Base-by-base conservation (phyloP, 2,113 vertebrate species). In the Apteryx mantelli region DNA sequence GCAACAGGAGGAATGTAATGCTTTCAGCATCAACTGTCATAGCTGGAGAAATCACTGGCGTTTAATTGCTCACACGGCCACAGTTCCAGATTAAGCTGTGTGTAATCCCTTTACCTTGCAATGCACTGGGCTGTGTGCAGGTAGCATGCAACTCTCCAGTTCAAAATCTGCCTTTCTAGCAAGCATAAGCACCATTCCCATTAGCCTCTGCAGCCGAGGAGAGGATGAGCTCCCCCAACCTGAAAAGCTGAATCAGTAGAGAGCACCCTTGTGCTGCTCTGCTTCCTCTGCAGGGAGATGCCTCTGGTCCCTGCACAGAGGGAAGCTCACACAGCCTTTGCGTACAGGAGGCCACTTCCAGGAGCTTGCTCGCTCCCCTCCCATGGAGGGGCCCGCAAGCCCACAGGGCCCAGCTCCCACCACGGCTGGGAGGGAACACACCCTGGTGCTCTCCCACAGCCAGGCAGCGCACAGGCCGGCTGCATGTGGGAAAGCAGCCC, bases 381-480 rank as follows among this genome's bases (percentile, higher is more conserved):
- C 68, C 71, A 63, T 12, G n/a, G 76, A 32, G 58, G 9, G 63
- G 50, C 65, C 76, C 14, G 1, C 17, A 21, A 48, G 50, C 42
- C 10, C 70, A 16, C 17, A 7, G 46, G 38, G n/a, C 61, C 74
- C 78, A 71, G 61, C 53, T 25, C 11, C 34, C 13, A 48, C 25
- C 21, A 0, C 34, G 58, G 73, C 69, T 50, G 40, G 66, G 15
- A 7, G 70, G 36, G 40, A 56, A 61, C 38, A 11, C 25, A 12
- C 40, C 22, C 44, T 60, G 9, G 1, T 3, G 46, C 3, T 5
- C 26, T 2, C 7, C 2, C 73, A 13, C 20, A 16, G 70, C 58
- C 69, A 60, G 34, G 68, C 52, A 63, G 77, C 3, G 0, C 1
- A 0, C 5, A 38, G 50, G 5, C 21, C 0, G 9, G 38, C 77